Evolutionary conservation across 1,140 invertebrate genomes (phyloP), one percentile per base, ranked within the genome.

Genomic region (Pseudomyrmex gracilis): DNA sequence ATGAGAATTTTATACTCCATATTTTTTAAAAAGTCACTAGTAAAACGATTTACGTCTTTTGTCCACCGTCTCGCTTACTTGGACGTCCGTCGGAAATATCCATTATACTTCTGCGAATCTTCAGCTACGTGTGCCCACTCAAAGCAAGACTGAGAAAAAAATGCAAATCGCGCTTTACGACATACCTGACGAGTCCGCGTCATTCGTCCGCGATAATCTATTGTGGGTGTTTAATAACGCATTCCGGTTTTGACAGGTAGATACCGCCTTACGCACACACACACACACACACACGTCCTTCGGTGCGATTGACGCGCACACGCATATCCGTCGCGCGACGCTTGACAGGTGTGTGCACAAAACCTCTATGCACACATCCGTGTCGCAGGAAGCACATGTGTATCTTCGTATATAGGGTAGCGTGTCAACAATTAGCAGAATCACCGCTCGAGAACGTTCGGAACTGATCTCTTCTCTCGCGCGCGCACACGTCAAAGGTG

Each of bases 361-460:
- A 15, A 58, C 15, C 34, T 34, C 0, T 17, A 17, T 45, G 47
- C 17, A 66, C 17, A 67, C 51, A 17, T 57, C 22, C 24, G 13
- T 70, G 51, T 70, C 9, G 64, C 15, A 13, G 51, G 17, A 58
- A 68, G 34, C 73, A 74, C 71, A 57, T 13, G 49, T 67, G 88
- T 82, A 73, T 58, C 67, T 55, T 73, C 63, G 80, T 85, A 85
- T 86, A 85, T 90, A 85, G 86, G 73, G 73, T 84, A 80, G 84
- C 89, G 89, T 92, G 91, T 91, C 91, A 91, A 93, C 92, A 93
- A 93, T 93, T 93, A 93, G 91, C 87, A 90, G 90, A 87, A 91
- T 92, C 90, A 91, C 87, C 84, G 76, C 89, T 86, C 74, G 88
- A 85, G 90, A 91, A 92, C 87, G 86, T 90, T 87, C 87, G 84